These are phyloP conservation scores for Schizothorax lantsangensis DNA, from an alignment of 2,797 vertebrate genomes.

Conservation along the genomic window DNA sequence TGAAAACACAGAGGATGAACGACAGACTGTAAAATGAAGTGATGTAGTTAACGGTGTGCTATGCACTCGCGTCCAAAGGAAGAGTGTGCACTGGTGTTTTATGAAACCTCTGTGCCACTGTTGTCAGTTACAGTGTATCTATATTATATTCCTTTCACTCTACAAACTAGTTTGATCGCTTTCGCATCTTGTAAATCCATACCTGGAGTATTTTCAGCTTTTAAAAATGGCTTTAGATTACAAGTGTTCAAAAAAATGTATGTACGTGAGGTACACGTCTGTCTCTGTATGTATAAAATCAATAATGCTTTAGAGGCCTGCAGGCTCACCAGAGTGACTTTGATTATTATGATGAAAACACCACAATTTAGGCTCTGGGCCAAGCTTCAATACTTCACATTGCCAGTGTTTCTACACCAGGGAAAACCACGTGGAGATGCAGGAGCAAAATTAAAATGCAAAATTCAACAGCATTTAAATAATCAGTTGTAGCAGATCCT, in stretches of 20 bases:
- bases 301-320: neutral
- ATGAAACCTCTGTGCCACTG: conserved; percentile 29
- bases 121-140: neutral
- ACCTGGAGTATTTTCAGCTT: neutral
- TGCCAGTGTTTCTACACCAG: neutral
- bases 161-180: neutral
- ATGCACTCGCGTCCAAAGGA: conserved; percentile 59
- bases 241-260: neutral
- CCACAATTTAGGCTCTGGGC: neutral
- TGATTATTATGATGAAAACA: neutral
- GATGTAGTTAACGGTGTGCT: conserved; percentile 49
- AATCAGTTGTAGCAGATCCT: neutral
- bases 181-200: neutral
- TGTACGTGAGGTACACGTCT: neutral
- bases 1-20: conserved; percentile 22
- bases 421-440: neutral
- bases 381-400: neutral
- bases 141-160: neutral
- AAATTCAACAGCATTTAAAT: neutral
- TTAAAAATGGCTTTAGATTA: neutral
- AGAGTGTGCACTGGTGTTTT: conserved; percentile 41
- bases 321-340: neutral
- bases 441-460: neutral
- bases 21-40: conserved; percentile 49
- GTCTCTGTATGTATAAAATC: conserved; percentile 7